A percentile compares a stretch with the other conserved stretches of the same genome.
These are phyloP conservation scores for Polypedilum pembai DNA, from an alignment of 1,140 invertebrate genomes.

Conservation along the genomic window DNA sequence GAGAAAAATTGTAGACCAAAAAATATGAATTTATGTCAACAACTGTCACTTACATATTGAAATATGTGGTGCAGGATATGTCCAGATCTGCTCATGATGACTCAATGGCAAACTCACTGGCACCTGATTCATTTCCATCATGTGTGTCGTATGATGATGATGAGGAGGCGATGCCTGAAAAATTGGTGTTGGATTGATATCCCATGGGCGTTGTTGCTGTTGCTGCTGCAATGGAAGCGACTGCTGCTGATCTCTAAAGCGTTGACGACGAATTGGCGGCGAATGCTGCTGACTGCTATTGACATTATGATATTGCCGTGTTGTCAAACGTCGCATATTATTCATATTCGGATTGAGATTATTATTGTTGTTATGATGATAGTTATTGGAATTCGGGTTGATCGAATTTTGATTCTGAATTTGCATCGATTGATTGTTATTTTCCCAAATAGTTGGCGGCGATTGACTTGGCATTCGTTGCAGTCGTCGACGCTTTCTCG, in stretches of 20 bases:
- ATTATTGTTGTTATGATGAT: constrained; percentile 24
- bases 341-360: constrained; percentile 24
- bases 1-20: background rate
- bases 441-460: constrained; percentile 39
- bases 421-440: constrained; percentile 30
- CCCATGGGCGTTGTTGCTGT: constrained; percentile 45
- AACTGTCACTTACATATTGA: constrained; percentile 47
- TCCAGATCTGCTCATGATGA: constrained; percentile 48
- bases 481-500: constrained; percentile 61
- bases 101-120: constrained; percentile 56
- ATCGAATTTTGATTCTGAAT: constrained; percentile 23
- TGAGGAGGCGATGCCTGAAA: constrained; percentile 33
- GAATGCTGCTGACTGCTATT: constrained; percentile 1
- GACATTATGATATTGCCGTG: background rate
- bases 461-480: constrained; percentile 45
- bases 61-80: constrained; percentile 45
- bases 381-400: background rate
- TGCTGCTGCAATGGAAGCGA: constrained; percentile 46
- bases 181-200: constrained; percentile 35
- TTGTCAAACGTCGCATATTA: background rate
- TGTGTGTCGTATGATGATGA: constrained; percentile 37
- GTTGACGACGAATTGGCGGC: constrained; percentile 1
- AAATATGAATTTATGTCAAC: constrained; percentile 28
- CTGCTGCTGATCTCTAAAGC: constrained; percentile 22
- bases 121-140: constrained; percentile 47